Evolutionary conservation across 2,113 vertebrate genomes (phyloP).

Genomic region (Pteropus alecto): DNA sequence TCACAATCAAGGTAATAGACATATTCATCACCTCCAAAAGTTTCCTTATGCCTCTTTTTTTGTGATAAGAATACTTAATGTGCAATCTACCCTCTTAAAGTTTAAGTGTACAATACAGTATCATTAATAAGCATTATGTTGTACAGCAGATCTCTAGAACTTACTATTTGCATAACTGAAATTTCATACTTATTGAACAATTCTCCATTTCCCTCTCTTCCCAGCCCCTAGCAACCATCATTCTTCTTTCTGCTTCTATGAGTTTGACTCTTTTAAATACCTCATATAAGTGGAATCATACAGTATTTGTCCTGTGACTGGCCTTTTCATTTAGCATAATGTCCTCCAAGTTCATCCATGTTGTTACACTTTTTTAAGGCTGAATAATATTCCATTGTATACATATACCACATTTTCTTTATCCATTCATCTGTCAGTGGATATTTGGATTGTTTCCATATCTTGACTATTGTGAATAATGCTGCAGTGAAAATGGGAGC

Average conservation of each 20-base stretch:
- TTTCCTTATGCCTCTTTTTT: background rate
- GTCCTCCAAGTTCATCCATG: background rate
- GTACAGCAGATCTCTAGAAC: background rate
- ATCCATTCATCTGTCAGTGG: background rate
- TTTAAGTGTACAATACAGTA: background rate
- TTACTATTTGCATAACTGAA: background rate
- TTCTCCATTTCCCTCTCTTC: background rate
- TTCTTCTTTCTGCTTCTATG: background rate
- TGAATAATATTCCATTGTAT: background rate
- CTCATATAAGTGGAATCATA: background rate
- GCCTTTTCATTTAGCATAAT: constrained; percentile 4
- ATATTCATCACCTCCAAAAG: constrained; percentile 21
- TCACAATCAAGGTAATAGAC: background rate
- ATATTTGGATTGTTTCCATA: background rate
- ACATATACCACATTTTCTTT: background rate
- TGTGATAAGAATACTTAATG: background rate
- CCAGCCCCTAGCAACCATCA: background rate
- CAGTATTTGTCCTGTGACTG: background rate
- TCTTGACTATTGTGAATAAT: background rate
- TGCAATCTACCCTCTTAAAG: background rate
- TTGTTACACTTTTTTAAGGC: background rate
- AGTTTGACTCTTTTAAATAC: background rate
- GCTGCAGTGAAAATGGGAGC: background rate
- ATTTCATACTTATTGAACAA: background rate
- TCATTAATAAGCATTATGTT: background rate